Percentiles rank a stretch among this genome's conserved stretches.
These are phyloP conservation scores for Bombus difficillimus DNA, from an alignment of 1,140 invertebrate species.

Conservation along the genomic window DNA sequence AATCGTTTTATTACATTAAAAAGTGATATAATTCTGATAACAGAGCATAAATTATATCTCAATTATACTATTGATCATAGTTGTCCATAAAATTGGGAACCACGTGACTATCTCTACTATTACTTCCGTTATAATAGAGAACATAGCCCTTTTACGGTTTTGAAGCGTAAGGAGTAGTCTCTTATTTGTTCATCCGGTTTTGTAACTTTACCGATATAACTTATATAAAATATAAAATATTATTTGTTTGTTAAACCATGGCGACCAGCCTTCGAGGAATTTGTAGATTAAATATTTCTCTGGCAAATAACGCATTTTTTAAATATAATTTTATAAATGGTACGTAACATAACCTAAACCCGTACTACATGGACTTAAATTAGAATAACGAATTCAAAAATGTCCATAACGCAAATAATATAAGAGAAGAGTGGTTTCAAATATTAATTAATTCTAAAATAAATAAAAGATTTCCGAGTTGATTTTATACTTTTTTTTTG, in stretches of 20 bases:
- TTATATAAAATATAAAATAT: background rate
- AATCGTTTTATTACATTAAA: background rate
- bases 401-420: background rate
- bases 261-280: slow-evolving; percentile 52
- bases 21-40: too few species aligned
- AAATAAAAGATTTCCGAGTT: background rate
- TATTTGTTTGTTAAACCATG: slow-evolving; percentile 31
- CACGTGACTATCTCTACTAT: background rate
- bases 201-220: rapidly evolving
- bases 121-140: background rate
- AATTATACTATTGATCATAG: background rate
- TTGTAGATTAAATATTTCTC: slow-evolving; percentile 34
- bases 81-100: background rate
- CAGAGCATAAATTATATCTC: background rate
- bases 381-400: too few species aligned
- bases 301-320: slow-evolving; percentile 6
- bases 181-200: rapidly evolving
- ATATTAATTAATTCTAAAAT: background rate
- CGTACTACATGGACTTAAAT: background rate
- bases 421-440: background rate
- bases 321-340: slow-evolving; percentile 55
- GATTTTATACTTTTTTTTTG: background rate
- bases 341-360: slow-evolving; percentile 61
- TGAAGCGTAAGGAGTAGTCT: rapidly evolving
- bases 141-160: background rate